Evolutionary conservation across 2,888 invertebrate species (phyloP).

Genomic region (Cosmopolites sordidus): DNA sequence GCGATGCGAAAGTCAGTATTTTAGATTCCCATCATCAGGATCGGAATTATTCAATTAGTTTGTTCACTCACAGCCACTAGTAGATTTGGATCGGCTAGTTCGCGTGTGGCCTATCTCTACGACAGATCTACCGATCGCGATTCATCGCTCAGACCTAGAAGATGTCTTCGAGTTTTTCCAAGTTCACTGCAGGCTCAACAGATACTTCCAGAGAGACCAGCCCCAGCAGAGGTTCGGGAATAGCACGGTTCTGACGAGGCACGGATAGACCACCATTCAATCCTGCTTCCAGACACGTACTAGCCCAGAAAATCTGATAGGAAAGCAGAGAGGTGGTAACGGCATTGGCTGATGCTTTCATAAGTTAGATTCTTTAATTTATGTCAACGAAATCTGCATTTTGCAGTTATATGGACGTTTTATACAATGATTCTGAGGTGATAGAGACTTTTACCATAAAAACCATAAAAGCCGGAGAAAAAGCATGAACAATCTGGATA

Average conservation of each 20-base stretch:
- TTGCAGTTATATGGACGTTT: too few species aligned
- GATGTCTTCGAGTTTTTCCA: constrained; percentile 65
- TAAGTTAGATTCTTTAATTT: too few species aligned
- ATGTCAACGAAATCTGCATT: too few species aligned
- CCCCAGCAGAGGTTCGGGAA: constrained; percentile 42
- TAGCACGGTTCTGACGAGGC: constrained; percentile 45
- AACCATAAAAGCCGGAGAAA: constrained; percentile 43
- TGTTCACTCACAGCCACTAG: constrained; percentile 87
- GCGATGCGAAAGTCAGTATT: constrained; percentile 86
- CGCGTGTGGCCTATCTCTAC: constrained; percentile 71
- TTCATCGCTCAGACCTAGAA: constrained; percentile 56
- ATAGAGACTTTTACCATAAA: too few species aligned
- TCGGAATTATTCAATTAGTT: constrained; percentile 11
- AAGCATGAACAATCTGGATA: constrained; percentile 53
- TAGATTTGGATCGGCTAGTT: constrained; percentile 89
- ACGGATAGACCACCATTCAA: constrained; percentile 54
- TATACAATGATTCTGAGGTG: constrained; percentile 40
- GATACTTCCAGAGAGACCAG: constrained; percentile 52
- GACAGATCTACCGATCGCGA: constrained; percentile 51
- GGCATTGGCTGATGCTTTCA: constrained; percentile 70
- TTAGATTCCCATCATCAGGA: not conserved
- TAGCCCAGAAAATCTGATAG: constrained; percentile 78
- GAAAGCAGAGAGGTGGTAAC: constrained; percentile 86
- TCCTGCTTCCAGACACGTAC: constrained; percentile 55
- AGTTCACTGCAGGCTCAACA: constrained; percentile 64